Base-by-base conservation (phyloP, 2,888 invertebrate species). In the Drosophila infuscata region DNA sequence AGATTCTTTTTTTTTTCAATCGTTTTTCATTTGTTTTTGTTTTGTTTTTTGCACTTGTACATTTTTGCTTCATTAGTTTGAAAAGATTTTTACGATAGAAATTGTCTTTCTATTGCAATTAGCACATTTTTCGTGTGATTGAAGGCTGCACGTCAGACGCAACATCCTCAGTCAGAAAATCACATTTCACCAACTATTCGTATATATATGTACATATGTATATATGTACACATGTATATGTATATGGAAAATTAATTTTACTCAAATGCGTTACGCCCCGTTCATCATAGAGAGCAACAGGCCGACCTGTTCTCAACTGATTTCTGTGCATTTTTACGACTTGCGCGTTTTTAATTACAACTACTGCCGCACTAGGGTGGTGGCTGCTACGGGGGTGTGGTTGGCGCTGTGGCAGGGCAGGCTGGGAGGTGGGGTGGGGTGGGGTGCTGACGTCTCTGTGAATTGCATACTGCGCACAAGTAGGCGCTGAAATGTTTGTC, bases 81-180 rank as follows among this genome's bases (percentile, higher is more conserved):
- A 72, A 76, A 71, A 64, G 62, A 63, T 70, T 78, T 87, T 87
- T 88, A 87, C 83, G 88, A 82, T 88, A 76, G 88, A 85, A 82
- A 86, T 86, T 88, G 83, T 86, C 79, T 78, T 89, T 88, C 78
- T 82, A 82, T 83, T 82, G 85, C 90, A 88, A 90, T 88, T 88
- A 88, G 87, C 86, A 83, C 79, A 88, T 86, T 83, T 89, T 69
- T 76, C 76, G 64, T 70, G 73, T 89, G 89, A 83, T 89, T 85
- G 89, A 87, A 87, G 79, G 70, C 89, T 83, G 89, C 83, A 79
- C 80, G 76, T 64, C 67, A 76, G 73, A 43, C 57, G 56, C 70
- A 15, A 15, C n/a, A 29, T 66, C 70, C 75, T 71, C 81, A 64
- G 61, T 58, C 63, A 59, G 61, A 56, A 59, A 59, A 68, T 67